A percentile compares a stretch with the other conserved stretches of the same genome.
Conservation (phyloP, 2,888 invertebrate genomes). For the Diploptera punctata region DNA sequence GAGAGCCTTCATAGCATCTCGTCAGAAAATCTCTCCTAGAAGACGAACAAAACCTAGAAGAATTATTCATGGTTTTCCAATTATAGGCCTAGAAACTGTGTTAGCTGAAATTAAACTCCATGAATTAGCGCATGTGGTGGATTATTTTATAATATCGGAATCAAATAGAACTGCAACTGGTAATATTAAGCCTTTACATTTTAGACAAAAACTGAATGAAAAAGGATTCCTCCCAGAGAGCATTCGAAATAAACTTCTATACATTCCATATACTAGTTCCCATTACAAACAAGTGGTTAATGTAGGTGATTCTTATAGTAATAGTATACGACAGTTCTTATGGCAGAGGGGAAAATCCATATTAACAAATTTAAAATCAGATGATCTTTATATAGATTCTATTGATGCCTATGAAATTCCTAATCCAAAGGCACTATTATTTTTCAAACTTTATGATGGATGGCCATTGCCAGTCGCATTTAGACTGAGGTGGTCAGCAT, state of each 20-base stretch:
- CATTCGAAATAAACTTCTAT: constrained; percentile 62
- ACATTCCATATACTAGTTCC: constrained; percentile 51
- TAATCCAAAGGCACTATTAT: constrained; percentile 66
- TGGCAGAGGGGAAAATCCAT: constrained; percentile 52
- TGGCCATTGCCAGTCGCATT: constrained; percentile 67
- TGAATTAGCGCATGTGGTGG: constrained; percentile 65
- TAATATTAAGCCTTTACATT: constrained; percentile 50
- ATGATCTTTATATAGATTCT: constrained; percentile 63
- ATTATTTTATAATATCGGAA: constrained; percentile 66
- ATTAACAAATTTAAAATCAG: constrained; percentile 57
- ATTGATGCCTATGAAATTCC: constrained; percentile 66
- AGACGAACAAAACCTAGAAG: constrained; percentile 58
- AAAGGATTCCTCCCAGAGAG: constrained; percentile 57
- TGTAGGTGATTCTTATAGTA: constrained; percentile 42
- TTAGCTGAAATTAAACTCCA: constrained; percentile 66
- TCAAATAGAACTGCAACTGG: constrained; percentile 51
- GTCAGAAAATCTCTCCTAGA: constrained; percentile 56
- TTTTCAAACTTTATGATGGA: constrained; percentile 70
- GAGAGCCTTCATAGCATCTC: constrained; percentile 66
- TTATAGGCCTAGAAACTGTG: constrained; percentile 61
- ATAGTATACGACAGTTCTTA: constrained; percentile 50
- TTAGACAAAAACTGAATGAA: constrained; percentile 55
- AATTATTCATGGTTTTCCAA: constrained; percentile 63
- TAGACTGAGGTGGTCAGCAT: constrained; percentile 68
- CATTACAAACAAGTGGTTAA: constrained; percentile 42